These are phyloP conservation scores for Eudasyphora cyanicolor DNA, from an alignment of 2,888 invertebrate genomes.

Conservation along the genomic window DNA sequence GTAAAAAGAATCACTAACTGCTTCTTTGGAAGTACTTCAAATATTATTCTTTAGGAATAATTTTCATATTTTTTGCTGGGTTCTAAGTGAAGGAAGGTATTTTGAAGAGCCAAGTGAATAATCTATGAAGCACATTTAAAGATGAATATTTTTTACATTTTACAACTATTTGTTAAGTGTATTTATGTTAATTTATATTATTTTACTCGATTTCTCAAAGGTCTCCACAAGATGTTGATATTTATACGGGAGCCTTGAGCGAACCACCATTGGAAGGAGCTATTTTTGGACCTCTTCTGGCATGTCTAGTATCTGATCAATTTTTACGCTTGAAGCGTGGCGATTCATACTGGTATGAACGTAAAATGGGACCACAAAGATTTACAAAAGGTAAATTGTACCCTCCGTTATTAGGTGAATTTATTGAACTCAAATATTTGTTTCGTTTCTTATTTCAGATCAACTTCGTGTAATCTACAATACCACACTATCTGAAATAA, in stretches of 20 bases:
- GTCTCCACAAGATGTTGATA: conserved; percentile 90
- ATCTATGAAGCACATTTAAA: too few species aligned
- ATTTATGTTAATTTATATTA: too few species aligned
- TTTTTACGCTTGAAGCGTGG: conserved; percentile 89
- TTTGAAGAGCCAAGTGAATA: too few species aligned
- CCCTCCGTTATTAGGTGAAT: neutral
- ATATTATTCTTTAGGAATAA: too few species aligned
- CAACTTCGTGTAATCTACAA: conserved; percentile 91
- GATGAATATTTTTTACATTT: too few species aligned
- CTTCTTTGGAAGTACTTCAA: too few species aligned
- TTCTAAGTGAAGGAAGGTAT: too few species aligned
- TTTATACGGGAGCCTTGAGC: conserved; percentile 93
- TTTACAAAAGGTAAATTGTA: conserved; percentile 84
- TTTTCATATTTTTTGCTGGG: too few species aligned
- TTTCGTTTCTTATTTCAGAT: conserved; percentile 78
- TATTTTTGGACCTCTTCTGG: conserved; percentile 91
- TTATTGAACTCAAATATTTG: conserved; percentile 12
- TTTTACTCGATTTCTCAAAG: conserved; percentile 76
- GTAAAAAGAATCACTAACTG: too few species aligned
- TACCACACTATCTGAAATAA: conserved; percentile 86
- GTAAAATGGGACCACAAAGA: conserved; percentile 83
- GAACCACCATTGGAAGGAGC: conserved; percentile 87
- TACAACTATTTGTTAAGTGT: too few species aligned
- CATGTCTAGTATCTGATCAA: conserved; percentile 92
- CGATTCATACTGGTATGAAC: conserved; percentile 95